A percentile compares a stretch with the other conserved stretches of the same genome.
Evolutionary conservation across 37 sponge, comb jelly and placozoan genomes (phyloP).

Genomic region (Eunapius fragilis): DNA sequence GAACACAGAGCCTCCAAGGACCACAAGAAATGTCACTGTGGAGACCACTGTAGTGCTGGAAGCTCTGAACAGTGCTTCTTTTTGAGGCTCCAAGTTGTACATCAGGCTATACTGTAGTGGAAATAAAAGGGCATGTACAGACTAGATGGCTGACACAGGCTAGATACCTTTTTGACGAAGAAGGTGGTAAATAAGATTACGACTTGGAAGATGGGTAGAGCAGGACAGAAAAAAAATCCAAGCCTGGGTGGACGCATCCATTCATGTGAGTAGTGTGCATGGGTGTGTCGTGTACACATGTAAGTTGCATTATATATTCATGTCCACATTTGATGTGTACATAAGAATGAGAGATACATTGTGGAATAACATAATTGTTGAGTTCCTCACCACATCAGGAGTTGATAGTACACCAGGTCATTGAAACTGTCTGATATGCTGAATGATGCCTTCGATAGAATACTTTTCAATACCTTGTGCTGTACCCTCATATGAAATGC

Average conservation of each 20-base stretch:
- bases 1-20: background rate
- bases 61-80: constrained; percentile 58
- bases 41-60: constrained; percentile 76
- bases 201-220: background rate
- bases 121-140: too few species aligned
- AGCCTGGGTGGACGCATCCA: background rate
- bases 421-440: constrained; percentile 89
- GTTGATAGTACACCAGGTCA: constrained; percentile 92
- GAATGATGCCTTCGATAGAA: constrained; percentile 32
- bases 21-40: background rate
- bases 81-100: constrained; percentile 59
- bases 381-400: constrained; percentile 88
- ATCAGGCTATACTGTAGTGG: constrained; percentile 71
- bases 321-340: too few species aligned
- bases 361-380: too few species aligned
- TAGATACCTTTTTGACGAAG: background rate
- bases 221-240: background rate
- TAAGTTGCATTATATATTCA: too few species aligned
- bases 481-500: background rate
- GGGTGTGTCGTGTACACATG: too few species aligned
- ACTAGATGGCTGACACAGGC: background rate
- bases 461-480: background rate
- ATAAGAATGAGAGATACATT: too few species aligned
- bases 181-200: background rate
- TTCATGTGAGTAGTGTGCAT: background rate